A percentile compares a stretch with the other conserved stretches of the same genome.
phyloP scores from a whole-genome alignment of 2,888 invertebrate species.

The Dione juno region DNA sequence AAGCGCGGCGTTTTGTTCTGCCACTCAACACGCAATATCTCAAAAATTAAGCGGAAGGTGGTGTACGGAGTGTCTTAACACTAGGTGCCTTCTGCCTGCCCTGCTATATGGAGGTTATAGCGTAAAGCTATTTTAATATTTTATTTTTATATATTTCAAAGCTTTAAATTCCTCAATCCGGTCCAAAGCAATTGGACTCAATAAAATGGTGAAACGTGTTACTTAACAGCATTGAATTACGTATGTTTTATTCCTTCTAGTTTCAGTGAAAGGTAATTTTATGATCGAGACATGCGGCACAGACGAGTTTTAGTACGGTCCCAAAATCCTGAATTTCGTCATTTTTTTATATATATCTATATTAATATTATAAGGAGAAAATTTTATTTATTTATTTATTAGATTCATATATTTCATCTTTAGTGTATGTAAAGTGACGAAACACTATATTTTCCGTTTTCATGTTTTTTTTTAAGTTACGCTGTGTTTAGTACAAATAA shows the following conservation, averaged over 20 bases:
- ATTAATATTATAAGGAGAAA: neutral
- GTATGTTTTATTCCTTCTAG: constrained; percentile 34
- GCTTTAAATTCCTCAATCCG: neutral
- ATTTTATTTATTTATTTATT: neutral
- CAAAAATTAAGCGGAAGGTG: neutral
- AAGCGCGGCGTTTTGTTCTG: too few species aligned
- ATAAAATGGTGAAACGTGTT: constrained; percentile 40
- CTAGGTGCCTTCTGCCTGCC: too few species aligned
- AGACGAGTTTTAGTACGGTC: constrained; percentile 59
- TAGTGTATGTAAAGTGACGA: neutral
- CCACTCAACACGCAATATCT: neutral
- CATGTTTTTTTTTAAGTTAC: too few species aligned
- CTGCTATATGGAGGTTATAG: too few species aligned
- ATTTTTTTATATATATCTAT: constrained; percentile 22
- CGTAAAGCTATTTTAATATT: too few species aligned
- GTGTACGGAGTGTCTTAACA: too few species aligned
- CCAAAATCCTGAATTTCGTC: constrained; percentile 23
- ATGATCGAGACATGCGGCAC: constrained; percentile 57
- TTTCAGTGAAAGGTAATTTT: constrained; percentile 53
- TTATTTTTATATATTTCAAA: neutral
- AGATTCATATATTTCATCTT: neutral
- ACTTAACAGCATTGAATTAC: constrained; percentile 34
- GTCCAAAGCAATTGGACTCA: constrained; percentile 20
- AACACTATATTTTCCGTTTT: too few species aligned
- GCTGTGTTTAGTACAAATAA: too few species aligned